Percentiles rank a stretch among this genome's conserved stretches.
Evolutionary conservation across 2,113 vertebrate genomes (phyloP).

Genomic region (Catharus minimus): DNA sequence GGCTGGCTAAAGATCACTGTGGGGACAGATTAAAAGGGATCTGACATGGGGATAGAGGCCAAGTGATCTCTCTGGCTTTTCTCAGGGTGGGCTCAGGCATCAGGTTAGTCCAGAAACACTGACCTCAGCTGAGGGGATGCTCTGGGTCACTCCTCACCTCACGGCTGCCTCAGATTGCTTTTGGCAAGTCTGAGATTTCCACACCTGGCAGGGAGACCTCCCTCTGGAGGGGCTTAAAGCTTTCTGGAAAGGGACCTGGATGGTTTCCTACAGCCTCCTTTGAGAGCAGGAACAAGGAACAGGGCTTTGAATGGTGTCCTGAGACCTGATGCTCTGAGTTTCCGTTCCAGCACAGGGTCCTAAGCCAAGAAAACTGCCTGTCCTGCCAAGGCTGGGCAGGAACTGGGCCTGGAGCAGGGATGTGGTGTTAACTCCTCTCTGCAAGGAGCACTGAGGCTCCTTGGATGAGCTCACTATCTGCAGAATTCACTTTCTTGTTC

Average conservation of each 20-base stretch:
- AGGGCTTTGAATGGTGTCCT: constrained; percentile 30
- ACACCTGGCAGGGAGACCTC: background rate
- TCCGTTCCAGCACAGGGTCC: constrained; percentile 37
- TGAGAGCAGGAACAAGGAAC: background rate
- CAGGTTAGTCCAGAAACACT: background rate
- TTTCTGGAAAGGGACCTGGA: constrained; percentile 5
- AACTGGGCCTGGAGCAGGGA: background rate
- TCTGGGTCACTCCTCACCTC: background rate
- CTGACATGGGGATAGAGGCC: no score
- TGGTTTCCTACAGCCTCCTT: constrained; percentile 15
- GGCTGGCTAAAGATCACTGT: background rate
- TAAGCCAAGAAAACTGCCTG: constrained; percentile 59
- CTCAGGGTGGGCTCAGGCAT: background rate
- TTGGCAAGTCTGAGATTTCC: background rate
- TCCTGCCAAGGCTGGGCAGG: constrained; percentile 25
- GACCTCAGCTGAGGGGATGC: background rate
- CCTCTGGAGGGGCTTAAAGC: background rate
- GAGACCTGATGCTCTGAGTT: constrained; percentile 11
- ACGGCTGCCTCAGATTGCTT: background rate
- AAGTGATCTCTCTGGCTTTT: background rate
- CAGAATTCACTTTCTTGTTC: background rate
- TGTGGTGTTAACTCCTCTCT: background rate
- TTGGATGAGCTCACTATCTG: background rate
- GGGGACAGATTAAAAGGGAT: background rate
- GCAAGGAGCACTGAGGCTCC: background rate